Conservation (phyloP, 2,797 vertebrate genomes). For the Ceyx erithaca region DNA sequence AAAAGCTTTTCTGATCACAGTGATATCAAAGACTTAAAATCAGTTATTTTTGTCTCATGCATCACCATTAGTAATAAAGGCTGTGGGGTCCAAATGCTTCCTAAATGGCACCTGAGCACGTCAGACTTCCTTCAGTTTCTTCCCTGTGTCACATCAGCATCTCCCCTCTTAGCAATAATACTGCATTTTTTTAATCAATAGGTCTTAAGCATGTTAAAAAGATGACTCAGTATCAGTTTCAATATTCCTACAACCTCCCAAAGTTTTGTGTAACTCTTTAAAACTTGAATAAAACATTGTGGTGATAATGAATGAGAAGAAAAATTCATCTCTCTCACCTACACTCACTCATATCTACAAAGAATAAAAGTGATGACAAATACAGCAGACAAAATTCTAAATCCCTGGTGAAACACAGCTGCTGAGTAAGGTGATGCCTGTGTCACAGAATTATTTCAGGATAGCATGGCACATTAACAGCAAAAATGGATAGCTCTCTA, state of each 20-base stretch:
- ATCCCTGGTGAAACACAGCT: not conserved
- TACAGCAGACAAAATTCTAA: not conserved
- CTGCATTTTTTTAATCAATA: not conserved
- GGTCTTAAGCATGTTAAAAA: not conserved
- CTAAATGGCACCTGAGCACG: not conserved
- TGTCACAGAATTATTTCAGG: not conserved
- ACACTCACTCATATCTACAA: not conserved
- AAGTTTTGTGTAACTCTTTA: not conserved
- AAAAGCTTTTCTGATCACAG: not conserved
- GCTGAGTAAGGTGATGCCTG: not conserved
- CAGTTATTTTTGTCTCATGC: not conserved
- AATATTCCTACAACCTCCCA: not conserved
- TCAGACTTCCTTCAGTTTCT: not conserved
- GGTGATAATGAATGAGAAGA: not conserved
- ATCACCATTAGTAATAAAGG: not conserved
- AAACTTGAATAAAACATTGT: constrained; percentile 7
- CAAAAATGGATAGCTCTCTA: not conserved
- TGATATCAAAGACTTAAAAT: not conserved
- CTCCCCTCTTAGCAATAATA: not conserved
- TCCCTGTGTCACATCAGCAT: not conserved
- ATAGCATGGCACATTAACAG: not conserved
- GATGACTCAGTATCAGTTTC: not conserved
- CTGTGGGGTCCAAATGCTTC: not conserved
- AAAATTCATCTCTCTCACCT: not conserved
- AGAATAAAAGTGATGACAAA: constrained; percentile 19